Base-by-base conservation (phyloP, 2,888 invertebrate species). In the Lampropteryx suffumata region DNA sequence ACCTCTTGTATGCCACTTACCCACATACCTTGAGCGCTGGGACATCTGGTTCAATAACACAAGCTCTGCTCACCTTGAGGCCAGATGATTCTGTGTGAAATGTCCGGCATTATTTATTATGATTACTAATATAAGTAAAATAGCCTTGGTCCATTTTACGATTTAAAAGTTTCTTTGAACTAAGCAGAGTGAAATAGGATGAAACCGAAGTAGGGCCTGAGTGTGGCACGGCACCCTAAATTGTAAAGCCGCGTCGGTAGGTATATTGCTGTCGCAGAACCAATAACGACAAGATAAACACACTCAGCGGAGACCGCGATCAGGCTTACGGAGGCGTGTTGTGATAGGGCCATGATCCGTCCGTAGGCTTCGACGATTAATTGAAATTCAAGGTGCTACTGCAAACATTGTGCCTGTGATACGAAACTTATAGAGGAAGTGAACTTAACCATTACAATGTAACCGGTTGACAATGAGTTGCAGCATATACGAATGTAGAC, bases 211-310 rank as follows among this genome's bases (percentile, higher is more conserved):
- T 17, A 17, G 17, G 4, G 17, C 3, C 17, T 17, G 2, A 17
- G 17, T 3, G 17, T 4, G 17, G 17, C 17, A 2, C 3, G 3
- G 17, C 4, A 17, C 17, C 17, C 29, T 17, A 12, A 17, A 9
- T 21, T 8, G 10, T 6, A 29, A 40, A 40, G n/a, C 17, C 28
- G 12, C n/a, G n/a, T n/a, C n/a, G n/a, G n/a, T n/a, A n/a, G n/a
- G n/a, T 37, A 29, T 17, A 40, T 11, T 39, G 27, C 2, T 27
- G 34, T 11, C 4, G 27, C 10, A 43, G 45, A 34, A 8, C 10
- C 45, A 37, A 36, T 37, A 37, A 45, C 24, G 24, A 27, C 17
- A 30, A 30, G 17, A 32, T 32, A 46, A 46, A 46, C 37, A 37
- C 32, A 26, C 30, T 37, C 30, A 30, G 26, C 4, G 26, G 26